These are phyloP conservation scores for Alviniconcha marisindica DNA, from an alignment of 1,140 invertebrate genomes.

Conservation along the genomic window DNA sequence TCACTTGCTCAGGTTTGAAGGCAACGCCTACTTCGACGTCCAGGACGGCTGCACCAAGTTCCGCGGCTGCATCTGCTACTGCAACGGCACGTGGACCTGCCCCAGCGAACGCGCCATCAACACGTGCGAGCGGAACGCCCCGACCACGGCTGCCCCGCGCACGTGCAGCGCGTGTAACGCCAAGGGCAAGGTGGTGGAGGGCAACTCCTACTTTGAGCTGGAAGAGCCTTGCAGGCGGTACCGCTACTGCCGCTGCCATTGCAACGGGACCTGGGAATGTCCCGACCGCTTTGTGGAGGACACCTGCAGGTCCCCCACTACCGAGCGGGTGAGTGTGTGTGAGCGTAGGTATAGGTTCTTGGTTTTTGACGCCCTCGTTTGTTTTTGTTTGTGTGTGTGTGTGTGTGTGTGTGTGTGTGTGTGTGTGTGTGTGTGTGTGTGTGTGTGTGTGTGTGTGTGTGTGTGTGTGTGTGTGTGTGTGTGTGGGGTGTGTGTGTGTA, in stretches of 20 bases:
- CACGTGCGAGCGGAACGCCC: conserved; percentile 11
- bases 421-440: no score
- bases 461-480: no score
- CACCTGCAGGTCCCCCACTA: conserved; percentile 45
- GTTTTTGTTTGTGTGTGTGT: neutral
- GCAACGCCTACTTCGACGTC: conserved; percentile 49
- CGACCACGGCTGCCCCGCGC: neutral
- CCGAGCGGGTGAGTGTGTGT: no score
- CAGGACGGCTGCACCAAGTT: conserved; percentile 51
- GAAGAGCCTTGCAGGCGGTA: conserved; percentile 54
- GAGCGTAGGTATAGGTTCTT: no score
- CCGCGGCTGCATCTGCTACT: conserved; percentile 37
- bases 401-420: neutral
- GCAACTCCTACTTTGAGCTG: conserved; percentile 54
- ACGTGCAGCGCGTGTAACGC: conserved; percentile 47
- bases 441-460: no score
- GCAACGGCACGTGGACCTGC: conserved; percentile 41
- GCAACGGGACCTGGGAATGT: conserved; percentile 61
- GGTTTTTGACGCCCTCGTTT: no score
- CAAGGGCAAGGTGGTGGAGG: conserved; percentile 44
- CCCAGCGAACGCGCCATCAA: conserved; percentile 20
- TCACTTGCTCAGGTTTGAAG: conserved; percentile 37
- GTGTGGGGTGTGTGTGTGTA: no score
- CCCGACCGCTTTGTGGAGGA: conserved; percentile 49
- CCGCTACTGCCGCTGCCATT: conserved; percentile 54